Evolutionary conservation across 2,888 invertebrate species (phyloP).

Genomic region (Cinara cedri): DNA sequence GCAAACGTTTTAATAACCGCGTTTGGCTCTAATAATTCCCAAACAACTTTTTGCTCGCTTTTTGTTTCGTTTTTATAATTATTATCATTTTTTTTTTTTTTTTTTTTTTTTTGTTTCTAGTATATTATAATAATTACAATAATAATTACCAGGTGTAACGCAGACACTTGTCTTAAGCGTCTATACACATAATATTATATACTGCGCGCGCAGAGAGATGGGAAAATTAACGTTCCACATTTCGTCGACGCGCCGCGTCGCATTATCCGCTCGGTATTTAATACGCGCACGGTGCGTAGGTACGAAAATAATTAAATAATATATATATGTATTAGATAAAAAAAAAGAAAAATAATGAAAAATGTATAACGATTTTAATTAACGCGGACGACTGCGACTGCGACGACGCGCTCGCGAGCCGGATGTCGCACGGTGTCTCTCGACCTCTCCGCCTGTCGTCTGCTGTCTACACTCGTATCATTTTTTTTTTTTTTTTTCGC

Average conservation of each 20-base stretch:
- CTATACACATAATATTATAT: too few relatives aligned
- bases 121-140: too few relatives aligned
- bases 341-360: too few relatives aligned
- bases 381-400: too few relatives aligned
- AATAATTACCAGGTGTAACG: too few relatives aligned
- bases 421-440: conserved; percentile 13
- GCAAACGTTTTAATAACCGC: conserved; percentile 24
- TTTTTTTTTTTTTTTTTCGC: not conserved
- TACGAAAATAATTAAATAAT: not conserved
- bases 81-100: conserved; percentile 13
- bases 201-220: not conserved
- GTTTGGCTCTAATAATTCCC: conserved; percentile 52
- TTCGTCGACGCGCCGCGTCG: not conserved
- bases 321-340: too few relatives aligned
- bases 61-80: not conserved
- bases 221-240: conserved; percentile 48
- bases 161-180: not conserved
- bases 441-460: not conserved
- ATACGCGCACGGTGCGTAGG: conserved; percentile 10
- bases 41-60: not conserved
- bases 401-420: conserved; percentile 24
- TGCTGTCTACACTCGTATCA: not conserved
- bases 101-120: not conserved
- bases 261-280: not conserved
- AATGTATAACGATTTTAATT: conserved; percentile 30